Evolutionary conservation across 2,797 vertebrate species (phyloP), one percentile per base, ranked within the genome.

Genomic region (Lagodon rhomboides): DNA sequence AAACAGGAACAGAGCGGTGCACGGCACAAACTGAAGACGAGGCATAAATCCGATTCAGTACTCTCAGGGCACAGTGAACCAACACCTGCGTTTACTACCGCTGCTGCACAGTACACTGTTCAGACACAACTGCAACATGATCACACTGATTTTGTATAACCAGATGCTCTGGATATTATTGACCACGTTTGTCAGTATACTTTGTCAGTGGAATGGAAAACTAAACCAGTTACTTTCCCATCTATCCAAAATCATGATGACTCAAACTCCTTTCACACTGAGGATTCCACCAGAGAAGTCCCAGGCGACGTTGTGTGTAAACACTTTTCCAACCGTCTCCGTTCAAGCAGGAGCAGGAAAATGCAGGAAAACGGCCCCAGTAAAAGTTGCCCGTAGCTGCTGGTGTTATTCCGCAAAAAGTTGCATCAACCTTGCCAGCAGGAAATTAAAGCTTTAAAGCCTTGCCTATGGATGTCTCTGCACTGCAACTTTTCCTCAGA

Each of bases 1-100:
- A 77, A 88, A 84, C 61, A 70, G 59, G 58, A 68, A 58, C 34
- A 59, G 11, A 66, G 64, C 1, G 10, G 5, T 15, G 18, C 18
- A 51, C 22, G 23, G 53, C 12, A 8, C 54, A 80, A 80, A 51
- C 23, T 10, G 34, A 38, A 78, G 67, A 76, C 4, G 3, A 73
- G 58, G 60, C 58, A 55, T 23, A 23, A 67, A 71, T 84, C 56
- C 8, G 1, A 64, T 70, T 77, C 41, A 65, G 55, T 34, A 38
- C 34, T 3, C 25, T 66, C 43, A 75, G 6, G 18, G 68, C 38
- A 72, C 71, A 53, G 38, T 73, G 55, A 30, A 77, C 16, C 53
- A 72, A 60, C 73, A 75, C 58, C 41, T 76, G 34, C 27, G 54
- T 49, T 1, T n/a, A 11, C n/a, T 63, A 23, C 11, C 8, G 5